Evolutionary conservation across 2,888 invertebrate genomes (phyloP), one percentile per base, ranked within the genome.

Genomic region (Tiliacea citrago): DNA sequence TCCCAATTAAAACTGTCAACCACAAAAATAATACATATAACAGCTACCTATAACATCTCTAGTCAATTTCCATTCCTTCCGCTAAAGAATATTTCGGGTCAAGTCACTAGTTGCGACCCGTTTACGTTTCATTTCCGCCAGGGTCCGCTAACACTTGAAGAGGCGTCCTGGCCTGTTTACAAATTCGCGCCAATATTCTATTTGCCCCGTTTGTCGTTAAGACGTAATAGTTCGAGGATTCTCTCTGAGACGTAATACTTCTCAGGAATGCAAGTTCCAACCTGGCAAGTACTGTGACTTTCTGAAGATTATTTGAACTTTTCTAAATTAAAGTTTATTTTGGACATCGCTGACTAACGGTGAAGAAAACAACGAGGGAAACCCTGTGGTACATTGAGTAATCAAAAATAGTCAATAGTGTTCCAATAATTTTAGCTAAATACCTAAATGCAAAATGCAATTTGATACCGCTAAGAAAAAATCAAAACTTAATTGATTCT

Each of bases 61-160:
- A 24, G 49, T 76, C n/a, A 6, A 70, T 35, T 16, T 39, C 8
- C n/a, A 58, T 73, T 35, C 13, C 12, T 49, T 47, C 2, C 10
- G n/a, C 16, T 67, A 10, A 45, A n/a, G 13, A 53, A 61, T 55
- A 18, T 45, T 58, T 35, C 53, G 24, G n/a, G 21, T 58, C 62
- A 57, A 58, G 10, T 57, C 57, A 57, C 69, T 49, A 55, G 47
- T 61, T 24, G 66, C 51, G 35, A 66, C 81, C 61, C 75, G 75
- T 68, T 63, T 70, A 49, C 21, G 47, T 63, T 68, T 81, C 70
- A 81, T 76, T 80, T 81, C 82, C 77, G 63, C 53, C 65, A 51
- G 76, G 35, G 35, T 29, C 47, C 61, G 42, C 12, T 24, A 57
- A 16, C 57, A 62, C 29, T 65, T 45, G 8, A 55, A 49, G 42